Evolutionary conservation across 1,140 invertebrate genomes (phyloP).

Genomic region (Nilaparvata lugens): DNA sequence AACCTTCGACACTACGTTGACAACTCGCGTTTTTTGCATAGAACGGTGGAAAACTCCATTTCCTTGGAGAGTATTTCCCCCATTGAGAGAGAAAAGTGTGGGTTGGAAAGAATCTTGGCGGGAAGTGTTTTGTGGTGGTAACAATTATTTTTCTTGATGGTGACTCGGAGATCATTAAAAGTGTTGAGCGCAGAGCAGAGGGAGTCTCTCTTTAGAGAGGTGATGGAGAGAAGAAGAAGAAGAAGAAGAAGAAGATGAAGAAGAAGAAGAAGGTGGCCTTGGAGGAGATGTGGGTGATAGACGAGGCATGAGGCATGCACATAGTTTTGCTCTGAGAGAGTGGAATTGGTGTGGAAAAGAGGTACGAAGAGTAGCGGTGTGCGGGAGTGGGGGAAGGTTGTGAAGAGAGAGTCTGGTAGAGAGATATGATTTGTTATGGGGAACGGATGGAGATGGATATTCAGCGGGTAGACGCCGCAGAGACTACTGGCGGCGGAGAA

Average conservation of each 20-base stretch:
- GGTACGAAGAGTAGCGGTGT: not conserved
- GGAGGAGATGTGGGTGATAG: not conserved
- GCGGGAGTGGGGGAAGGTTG: no score
- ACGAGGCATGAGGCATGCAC: not conserved
- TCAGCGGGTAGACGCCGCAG: no score
- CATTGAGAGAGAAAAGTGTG: no score
- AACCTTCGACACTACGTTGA: no score
- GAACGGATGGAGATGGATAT: no score
- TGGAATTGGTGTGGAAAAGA: not conserved
- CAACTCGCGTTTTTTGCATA: no score
- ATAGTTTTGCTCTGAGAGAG: not conserved
- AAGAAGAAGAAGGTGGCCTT: not conserved
- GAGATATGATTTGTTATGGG: no score
- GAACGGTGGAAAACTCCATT: no score
- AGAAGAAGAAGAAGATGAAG: not conserved
- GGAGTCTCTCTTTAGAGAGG: not conserved
- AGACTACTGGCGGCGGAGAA: no score
- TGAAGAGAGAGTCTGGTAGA: no score
- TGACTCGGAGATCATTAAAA: conserved; percentile 5
- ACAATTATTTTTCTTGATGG: conserved; percentile 3
- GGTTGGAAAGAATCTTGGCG: not conserved
- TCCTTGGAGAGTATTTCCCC: no score
- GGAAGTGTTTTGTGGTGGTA: not conserved
- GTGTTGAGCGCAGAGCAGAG: not conserved
- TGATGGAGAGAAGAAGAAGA: not conserved